phyloP scores from a whole-genome alignment of 2,113 vertebrate species.

The Brachypteracias leptosomus region DNA sequence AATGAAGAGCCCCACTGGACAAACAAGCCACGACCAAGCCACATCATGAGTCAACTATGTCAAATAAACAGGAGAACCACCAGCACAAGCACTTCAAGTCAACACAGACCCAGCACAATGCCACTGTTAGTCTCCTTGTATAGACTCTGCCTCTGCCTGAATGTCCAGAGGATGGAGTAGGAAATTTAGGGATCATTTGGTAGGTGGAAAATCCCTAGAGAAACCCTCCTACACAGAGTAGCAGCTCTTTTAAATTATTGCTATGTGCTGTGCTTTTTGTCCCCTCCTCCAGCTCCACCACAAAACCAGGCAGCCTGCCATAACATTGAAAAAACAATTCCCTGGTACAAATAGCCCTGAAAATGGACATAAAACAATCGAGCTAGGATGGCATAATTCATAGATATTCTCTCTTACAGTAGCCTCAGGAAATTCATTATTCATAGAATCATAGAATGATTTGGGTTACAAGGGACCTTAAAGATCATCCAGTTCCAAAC shows the following conservation, averaged over 20 bases:
- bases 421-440: background rate
- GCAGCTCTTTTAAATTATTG: background rate
- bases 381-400: background rate
- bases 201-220: background rate
- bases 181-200: background rate
- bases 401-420: background rate
- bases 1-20: background rate
- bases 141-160: background rate
- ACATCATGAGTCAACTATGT: background rate
- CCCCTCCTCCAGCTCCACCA: background rate
- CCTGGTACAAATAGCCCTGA: background rate
- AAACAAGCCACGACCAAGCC: background rate
- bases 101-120: rapidly evolving
- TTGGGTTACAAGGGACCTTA: no score
- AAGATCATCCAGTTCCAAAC: no score
- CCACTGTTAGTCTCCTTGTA: background rate
- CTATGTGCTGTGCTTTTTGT: rapidly evolving
- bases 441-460: background rate
- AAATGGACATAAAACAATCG: background rate
- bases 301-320: background rate
- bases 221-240: background rate
- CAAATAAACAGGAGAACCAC: background rate
- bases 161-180: rapidly evolving
- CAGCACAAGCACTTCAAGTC: background rate
- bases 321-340: background rate